A percentile compares a stretch with the other conserved stretches of the same genome.
Conservation (phyloP, 2,888 invertebrate species). For the Melipona bicolor region DNA sequence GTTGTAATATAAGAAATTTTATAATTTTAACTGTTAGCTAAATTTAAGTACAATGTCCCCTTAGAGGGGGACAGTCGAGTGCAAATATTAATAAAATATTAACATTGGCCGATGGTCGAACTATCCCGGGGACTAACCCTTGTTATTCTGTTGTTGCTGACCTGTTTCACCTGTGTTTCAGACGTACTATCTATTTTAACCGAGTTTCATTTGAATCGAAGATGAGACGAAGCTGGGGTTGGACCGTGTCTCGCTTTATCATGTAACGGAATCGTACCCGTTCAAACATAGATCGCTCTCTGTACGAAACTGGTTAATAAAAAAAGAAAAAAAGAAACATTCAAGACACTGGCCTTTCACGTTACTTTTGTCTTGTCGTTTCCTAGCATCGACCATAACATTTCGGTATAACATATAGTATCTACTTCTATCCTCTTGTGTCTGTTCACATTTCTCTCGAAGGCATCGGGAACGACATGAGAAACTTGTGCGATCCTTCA, state of each 20-base stretch:
- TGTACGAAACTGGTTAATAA: slow-evolving; percentile 49
- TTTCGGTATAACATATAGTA: too few relatives aligned
- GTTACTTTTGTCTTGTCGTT: slow-evolving; percentile 3
- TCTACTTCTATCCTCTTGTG: too few relatives aligned
- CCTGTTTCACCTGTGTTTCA: slow-evolving; percentile 52
- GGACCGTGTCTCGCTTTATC: slow-evolving; percentile 43
- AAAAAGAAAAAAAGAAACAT: slow-evolving; percentile 51
- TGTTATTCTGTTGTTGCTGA: too few relatives aligned
- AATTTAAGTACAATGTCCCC: too few relatives aligned
- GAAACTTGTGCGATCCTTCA: background rate
- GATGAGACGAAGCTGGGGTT: background rate
- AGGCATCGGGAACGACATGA: background rate
- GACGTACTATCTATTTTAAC: slow-evolving; percentile 79
- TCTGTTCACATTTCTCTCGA: background rate
- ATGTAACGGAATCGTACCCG: slow-evolving; percentile 22
- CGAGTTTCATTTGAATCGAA: slow-evolving; percentile 8
- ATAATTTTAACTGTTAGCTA: too few relatives aligned
- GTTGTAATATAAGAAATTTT: too few relatives aligned
- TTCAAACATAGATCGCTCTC: slow-evolving; percentile 34
- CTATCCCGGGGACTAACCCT: too few relatives aligned
- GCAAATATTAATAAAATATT: too few relatives aligned
- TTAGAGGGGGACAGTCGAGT: too few relatives aligned
- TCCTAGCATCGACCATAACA: background rate
- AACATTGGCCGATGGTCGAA: too few relatives aligned
- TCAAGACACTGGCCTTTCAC: background rate